Percentiles rank a stretch among this genome's conserved stretches.
phyloP scores from a whole-genome alignment of 2,113 vertebrate genomes.

The Neopipo cinnamomea region DNA sequence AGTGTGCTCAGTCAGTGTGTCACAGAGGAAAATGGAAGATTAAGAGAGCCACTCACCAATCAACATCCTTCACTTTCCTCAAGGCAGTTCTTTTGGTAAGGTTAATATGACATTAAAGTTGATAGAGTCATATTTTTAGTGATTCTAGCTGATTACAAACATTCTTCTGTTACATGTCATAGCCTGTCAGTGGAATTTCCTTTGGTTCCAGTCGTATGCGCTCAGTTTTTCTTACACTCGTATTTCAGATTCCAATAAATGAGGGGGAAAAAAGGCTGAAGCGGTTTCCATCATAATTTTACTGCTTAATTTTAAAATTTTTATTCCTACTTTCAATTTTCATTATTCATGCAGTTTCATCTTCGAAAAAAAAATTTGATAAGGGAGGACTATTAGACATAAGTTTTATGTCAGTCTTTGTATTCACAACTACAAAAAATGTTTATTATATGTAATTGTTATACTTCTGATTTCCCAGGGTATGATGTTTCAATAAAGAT shows the following conservation, averaged over 20 bases:
- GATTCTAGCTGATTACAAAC: neutral
- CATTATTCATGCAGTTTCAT: neutral
- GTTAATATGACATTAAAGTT: neutral
- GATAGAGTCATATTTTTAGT: neutral
- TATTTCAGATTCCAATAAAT: neutral
- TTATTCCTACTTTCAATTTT: neutral
- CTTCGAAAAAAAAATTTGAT: neutral
- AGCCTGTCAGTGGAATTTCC: neutral
- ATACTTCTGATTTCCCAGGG: neutral
- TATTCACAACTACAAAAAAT: neutral
- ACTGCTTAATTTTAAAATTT: neutral
- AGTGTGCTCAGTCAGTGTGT: neutral
- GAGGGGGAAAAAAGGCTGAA: neutral
- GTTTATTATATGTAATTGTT: neutral
- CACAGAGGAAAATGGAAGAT: constrained; percentile 17
- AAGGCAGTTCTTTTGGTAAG: neutral
- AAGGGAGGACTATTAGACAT: neutral
- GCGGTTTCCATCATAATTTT: neutral
- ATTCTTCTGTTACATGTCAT: neutral
- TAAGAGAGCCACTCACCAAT: neutral
- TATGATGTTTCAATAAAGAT: neutral
- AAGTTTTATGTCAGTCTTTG: neutral
- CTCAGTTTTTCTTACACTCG: neutral
- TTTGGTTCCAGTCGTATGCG: neutral
- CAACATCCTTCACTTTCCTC: neutral